Conservation (phyloP, 2,113 vertebrate species). For the Otolemur garnettii region DNA sequence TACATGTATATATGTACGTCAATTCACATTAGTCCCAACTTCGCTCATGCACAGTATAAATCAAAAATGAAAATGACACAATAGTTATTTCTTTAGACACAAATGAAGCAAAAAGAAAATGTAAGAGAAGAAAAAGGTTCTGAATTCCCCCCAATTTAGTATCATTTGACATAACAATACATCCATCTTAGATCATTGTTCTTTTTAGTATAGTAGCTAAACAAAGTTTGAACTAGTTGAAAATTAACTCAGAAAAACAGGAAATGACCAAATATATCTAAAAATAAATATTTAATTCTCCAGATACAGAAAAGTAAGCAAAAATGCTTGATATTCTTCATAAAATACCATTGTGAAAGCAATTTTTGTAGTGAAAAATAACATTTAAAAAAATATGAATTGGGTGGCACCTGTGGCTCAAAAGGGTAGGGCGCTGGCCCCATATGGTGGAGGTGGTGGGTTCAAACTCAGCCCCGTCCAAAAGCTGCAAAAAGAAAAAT, state of each 20-base stretch:
- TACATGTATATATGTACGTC: neutral
- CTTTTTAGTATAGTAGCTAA: slow-evolving; percentile 45
- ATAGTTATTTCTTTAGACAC: neutral
- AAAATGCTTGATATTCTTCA: slow-evolving; percentile 4
- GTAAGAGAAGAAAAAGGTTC: neutral
- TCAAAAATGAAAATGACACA: slow-evolving; percentile 34
- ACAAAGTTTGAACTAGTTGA: slow-evolving; percentile 1
- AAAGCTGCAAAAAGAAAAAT: neutral
- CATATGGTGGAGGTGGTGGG: too few species aligned
- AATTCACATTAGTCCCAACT: neutral
- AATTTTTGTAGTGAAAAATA: slow-evolving; percentile 12
- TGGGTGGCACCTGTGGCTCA: too few species aligned
- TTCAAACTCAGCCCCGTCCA: too few species aligned
- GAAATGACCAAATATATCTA: slow-evolving; percentile 18
- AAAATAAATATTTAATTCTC: slow-evolving; percentile 39
- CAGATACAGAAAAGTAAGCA: slow-evolving; percentile 13
- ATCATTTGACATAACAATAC: neutral
- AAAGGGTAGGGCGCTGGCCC: too few species aligned
- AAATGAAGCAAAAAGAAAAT: slow-evolving; percentile 53
- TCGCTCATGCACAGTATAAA: neutral
- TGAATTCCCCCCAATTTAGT: slow-evolving; percentile 17
- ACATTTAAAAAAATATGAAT: neutral
- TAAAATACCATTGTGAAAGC: neutral
- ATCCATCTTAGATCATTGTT: neutral
- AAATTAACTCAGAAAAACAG: slow-evolving; percentile 53